Base-by-base conservation (phyloP, 35 echinoderm and acorn worm genomes). In the Patiria miniata region DNA sequence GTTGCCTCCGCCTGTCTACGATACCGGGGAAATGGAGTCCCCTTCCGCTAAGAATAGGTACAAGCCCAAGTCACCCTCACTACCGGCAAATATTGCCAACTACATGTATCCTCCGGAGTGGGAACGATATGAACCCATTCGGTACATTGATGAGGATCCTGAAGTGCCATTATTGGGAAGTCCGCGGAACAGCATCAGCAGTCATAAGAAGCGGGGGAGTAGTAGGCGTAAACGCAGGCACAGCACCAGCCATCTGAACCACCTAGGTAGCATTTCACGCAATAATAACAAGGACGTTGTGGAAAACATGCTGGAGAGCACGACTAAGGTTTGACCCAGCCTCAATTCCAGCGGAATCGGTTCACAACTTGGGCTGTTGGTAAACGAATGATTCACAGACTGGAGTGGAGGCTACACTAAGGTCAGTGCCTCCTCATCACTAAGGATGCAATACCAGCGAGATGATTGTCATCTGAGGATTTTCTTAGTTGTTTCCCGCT, bases 141-240 rank as follows among this genome's bases (percentile, higher is more conserved):
- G 88, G 14, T 97, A 86, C 55, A 97, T 97, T 50, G 95, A 97
- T 68, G 95, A 97, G 60, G 95, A 97, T 51, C 85, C 87, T 18
- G 95, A 97, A 61, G 86, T 91, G 37, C 91, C 85, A 78, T 53
- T 90, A 38, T 77, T 95, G 23, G 82, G 90, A 21, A 87, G 90
- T 85, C 89, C 91, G 39, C 79, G 85, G 19, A 57, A 65, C 10
- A 91, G 86, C 56, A 83, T 86, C 10, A 89, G 87, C 55, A 73
- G 65, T 73, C 15, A 68, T 68, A 94, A 88, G 42, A 89, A 90
- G 42, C 78, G 88, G 53, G 65, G 65, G 26, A 73, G 65, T 30
- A 73, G 65, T 73, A n/a, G 65, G n/a, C 53, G 54, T 57, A 53
- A 53, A 37, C 82, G 82, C n/a, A 84, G 82, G 22, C 82, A 84